These are phyloP conservation scores for Atrichornis clamosus DNA, from an alignment of 2,113 vertebrate genomes.

Conservation along the genomic window DNA sequence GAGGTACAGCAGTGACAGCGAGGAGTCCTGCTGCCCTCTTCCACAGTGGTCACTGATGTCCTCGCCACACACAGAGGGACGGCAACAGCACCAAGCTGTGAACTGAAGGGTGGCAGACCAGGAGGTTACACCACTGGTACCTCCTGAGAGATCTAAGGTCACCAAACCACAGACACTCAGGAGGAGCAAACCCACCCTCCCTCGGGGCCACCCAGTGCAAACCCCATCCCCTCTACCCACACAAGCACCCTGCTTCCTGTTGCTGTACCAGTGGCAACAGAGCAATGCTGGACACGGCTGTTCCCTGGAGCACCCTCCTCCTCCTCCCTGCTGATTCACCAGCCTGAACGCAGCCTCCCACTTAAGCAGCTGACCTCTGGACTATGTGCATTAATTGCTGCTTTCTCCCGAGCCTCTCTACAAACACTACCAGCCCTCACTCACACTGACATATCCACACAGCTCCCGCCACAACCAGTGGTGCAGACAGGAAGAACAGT, in stretches of 20 bases:
- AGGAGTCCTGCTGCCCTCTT: background rate
- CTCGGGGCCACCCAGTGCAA: background rate
- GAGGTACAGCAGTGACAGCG: background rate
- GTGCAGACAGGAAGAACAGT: background rate
- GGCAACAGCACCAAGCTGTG: fast-evolving
- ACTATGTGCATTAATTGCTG: background rate
- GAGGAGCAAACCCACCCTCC: background rate
- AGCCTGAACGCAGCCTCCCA: background rate
- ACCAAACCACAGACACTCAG: background rate
- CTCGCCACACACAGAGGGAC: fast-evolving
- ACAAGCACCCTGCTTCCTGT: background rate
- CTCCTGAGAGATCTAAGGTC: background rate
- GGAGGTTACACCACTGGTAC: background rate
- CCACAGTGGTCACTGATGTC: background rate
- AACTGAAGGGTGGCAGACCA: background rate
- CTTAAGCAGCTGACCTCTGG: background rate
- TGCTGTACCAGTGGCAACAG: fast-evolving
- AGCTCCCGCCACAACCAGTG: background rate
- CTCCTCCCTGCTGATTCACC: background rate
- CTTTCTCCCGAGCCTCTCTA: background rate
- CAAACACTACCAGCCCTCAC: background rate
- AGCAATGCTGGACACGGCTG: background rate
- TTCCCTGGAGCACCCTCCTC: background rate
- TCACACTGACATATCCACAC: background rate
- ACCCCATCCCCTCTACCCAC: background rate